Conservation (phyloP, 2,888 invertebrate genomes). For the Pimpla rufipes region DNA sequence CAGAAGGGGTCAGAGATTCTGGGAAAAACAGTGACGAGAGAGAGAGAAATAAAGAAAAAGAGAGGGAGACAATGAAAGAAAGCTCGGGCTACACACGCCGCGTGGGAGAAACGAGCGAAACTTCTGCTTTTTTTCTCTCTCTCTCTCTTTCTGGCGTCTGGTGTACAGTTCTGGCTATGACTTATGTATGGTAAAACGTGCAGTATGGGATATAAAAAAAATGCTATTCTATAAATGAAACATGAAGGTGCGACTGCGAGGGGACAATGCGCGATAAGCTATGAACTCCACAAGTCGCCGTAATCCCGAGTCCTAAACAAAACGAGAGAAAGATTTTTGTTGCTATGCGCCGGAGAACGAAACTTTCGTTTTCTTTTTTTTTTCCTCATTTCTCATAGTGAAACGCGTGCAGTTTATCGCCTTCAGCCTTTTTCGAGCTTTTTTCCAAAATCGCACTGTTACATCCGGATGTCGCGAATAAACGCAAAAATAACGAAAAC, state of each 20-base stretch:
- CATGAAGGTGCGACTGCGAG: not conserved
- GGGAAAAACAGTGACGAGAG: not conserved
- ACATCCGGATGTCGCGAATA: too few relatives aligned
- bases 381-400: too few relatives aligned
- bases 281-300: too few relatives aligned
- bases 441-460: too few relatives aligned
- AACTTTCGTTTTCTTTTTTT: not conserved
- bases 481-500: too few relatives aligned
- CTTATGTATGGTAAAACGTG: not conserved
- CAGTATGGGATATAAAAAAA: not conserved
- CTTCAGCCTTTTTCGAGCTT: too few relatives aligned
- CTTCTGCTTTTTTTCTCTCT: not conserved
- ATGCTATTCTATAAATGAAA: not conserved
- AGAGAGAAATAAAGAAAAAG: not conserved
- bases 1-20: constrained; percentile 9
- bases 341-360: not conserved
- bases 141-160: not conserved
- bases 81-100: not conserved
- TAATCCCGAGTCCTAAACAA: not conserved
- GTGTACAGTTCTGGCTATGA: not conserved
- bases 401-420: too few relatives aligned
- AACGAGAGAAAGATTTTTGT: not conserved
- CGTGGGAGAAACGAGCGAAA: constrained; percentile 8
- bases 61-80: not conserved
- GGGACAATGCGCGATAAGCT: not conserved